Evolutionary conservation across 2,113 vertebrate genomes (phyloP).

Genomic region (Connochaetes taurinus): DNA sequence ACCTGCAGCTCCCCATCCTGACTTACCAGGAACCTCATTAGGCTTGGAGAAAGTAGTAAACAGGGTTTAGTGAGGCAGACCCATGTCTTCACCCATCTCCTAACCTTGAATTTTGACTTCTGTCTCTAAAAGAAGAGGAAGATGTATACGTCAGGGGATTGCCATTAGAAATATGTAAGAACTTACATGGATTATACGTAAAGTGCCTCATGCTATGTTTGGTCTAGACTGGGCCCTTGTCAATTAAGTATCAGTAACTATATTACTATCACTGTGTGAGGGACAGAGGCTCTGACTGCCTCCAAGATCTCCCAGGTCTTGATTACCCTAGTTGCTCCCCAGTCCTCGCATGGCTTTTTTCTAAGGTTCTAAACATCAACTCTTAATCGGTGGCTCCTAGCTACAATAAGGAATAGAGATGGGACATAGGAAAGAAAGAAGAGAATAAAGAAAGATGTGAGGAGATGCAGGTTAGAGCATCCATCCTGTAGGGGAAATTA

Average conservation of each 20-base stretch:
- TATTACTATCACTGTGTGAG: background rate
- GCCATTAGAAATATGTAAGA: background rate
- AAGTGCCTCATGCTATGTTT: background rate
- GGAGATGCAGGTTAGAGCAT: background rate
- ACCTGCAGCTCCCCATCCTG: background rate
- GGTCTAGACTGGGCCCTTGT: background rate
- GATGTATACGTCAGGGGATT: background rate
- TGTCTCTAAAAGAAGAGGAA: background rate
- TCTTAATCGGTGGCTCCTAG: background rate
- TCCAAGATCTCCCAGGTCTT: background rate
- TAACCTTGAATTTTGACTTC: background rate
- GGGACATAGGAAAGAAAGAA: background rate
- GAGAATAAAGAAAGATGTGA: background rate
- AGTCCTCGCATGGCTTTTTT: background rate
- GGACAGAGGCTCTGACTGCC: background rate
- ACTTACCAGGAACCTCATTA: background rate
- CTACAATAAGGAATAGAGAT: background rate
- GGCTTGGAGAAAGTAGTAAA: background rate
- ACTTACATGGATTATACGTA: background rate
- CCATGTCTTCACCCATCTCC: background rate
- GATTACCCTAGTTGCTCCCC: background rate
- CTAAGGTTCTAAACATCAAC: background rate
- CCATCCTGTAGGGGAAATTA: background rate
- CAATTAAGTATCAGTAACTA: background rate
- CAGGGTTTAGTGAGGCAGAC: background rate